Evolutionary conservation across 2,888 invertebrate genomes (phyloP).

Genomic region (Meteorus colon): DNA sequence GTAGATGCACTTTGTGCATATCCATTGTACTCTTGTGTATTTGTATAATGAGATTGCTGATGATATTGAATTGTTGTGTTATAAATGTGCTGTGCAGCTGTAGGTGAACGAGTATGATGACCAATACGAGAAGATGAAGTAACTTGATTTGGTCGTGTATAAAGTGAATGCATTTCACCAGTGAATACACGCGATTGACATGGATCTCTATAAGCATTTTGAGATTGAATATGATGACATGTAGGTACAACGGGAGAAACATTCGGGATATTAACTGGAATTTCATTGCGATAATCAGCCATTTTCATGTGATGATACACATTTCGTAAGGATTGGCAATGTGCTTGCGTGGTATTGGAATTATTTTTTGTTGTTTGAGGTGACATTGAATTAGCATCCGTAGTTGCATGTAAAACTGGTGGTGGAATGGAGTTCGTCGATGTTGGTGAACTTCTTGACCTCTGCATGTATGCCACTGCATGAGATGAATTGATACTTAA

Average conservation of each 20-base stretch:
- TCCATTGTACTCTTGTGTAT: slow-evolving; percentile 73
- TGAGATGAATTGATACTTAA: slow-evolving; percentile 73
- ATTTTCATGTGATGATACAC: slow-evolving; percentile 63
- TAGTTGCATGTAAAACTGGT: slow-evolving; percentile 75
- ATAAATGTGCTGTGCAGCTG: slow-evolving; percentile 66
- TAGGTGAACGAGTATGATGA: slow-evolving; percentile 64
- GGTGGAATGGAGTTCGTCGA: slow-evolving; percentile 78
- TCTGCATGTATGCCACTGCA: slow-evolving; percentile 76
- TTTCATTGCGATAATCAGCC: slow-evolving; percentile 68
- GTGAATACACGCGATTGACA: slow-evolving; percentile 67
- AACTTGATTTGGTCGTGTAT: slow-evolving; percentile 63
- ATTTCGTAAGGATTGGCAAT: slow-evolving; percentile 66
- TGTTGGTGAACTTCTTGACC: slow-evolving; percentile 81
- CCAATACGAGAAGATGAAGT: slow-evolving; percentile 53
- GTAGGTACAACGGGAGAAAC: slow-evolving; percentile 57
- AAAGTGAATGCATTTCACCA: slow-evolving; percentile 66
- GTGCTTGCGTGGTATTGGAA: slow-evolving; percentile 59
- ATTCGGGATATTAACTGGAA: slow-evolving; percentile 59
- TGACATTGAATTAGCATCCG: slow-evolving; percentile 65
- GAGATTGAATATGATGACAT: slow-evolving; percentile 61
- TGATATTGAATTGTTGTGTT: slow-evolving; percentile 73
- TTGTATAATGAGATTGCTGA: slow-evolving; percentile 75
- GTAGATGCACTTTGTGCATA: slow-evolving; percentile 75
- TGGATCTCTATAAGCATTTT: slow-evolving; percentile 64
- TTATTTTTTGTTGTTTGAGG: slow-evolving; percentile 62